Evolutionary conservation across 2,113 vertebrate species (phyloP), one percentile per base, ranked within the genome.

Genomic region (Oryzias woworae): DNA sequence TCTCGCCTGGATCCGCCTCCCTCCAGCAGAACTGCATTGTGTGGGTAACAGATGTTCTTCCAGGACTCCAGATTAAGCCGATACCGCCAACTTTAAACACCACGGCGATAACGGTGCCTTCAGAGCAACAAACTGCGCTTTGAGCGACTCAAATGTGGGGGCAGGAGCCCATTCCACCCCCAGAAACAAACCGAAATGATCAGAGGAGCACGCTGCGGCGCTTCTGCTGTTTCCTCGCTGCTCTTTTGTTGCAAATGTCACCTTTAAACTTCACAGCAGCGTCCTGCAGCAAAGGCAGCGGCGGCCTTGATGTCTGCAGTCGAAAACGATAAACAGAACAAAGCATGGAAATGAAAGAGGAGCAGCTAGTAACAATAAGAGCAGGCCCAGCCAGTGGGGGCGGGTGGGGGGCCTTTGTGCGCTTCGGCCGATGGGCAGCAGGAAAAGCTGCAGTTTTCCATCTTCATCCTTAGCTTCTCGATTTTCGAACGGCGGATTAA

Each of bases 71-170:
- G 77, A 83, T 81, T 43, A 1, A 14, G 48, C 36, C 15, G 75
- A 83, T 79, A 75, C 8, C 14, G 44, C 28, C 66, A 59, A 58
- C 59, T 81, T 78, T 78, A 78, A 78, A 73, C 72, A 48, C 18
- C 13, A 42, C 66, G 5, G 3, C 1, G 64, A 83, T 75, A 79
- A 69, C 49, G n/a, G 13, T 24, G 0, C 54, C 67, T 55, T 64
- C 14, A 55, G 26, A 54, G 59, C 45, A 58, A 31, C 50, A 45
- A 46, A 44, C 53, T 7, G 14, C 23, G 1, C 66, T 69, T 45
- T 65, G 62, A 66, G 72, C 52, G 62, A 22, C 59, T 42, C 44
- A 45, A 57, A 31, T 55, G 31, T 5, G 16, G n/a, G 60, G 8
- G 17, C 4, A 41, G 43, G 15, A 51, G 20, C 44, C 53, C 60